These are phyloP conservation scores for Daboia siamensis DNA, from an alignment of 2,113 vertebrate species.

Conservation along the genomic window DNA sequence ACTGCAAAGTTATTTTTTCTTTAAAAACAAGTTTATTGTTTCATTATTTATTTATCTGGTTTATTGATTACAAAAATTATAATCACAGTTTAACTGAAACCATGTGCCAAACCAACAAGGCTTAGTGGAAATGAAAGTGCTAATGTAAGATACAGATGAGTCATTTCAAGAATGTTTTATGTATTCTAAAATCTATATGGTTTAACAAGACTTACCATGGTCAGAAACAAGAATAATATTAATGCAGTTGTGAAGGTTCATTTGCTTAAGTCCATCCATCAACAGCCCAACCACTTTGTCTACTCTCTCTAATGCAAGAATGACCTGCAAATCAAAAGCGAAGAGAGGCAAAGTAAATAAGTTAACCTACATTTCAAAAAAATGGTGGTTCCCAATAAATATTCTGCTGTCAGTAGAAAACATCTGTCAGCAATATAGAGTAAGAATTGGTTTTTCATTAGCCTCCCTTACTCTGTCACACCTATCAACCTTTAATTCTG, in stretches of 20 bases:
- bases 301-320: constrained; percentile 79
- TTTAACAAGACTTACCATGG: constrained; percentile 79
- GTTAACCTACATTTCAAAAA: not conserved
- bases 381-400: not conserved
- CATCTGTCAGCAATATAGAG: not conserved
- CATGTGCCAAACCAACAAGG: too few relatives aligned
- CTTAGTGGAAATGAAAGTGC: too few relatives aligned
- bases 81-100: too few relatives aligned
- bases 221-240: constrained; percentile 90
- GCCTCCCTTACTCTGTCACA: not conserved
- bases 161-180: not conserved
- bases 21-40: not conserved
- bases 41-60: too few relatives aligned
- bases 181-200: not conserved
- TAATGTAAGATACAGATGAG: too few relatives aligned
- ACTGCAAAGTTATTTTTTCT: not conserved
- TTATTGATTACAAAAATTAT: too few relatives aligned
- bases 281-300: constrained; percentile 81
- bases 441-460: not conserved
- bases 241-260: constrained; percentile 81
- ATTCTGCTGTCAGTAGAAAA: not conserved
- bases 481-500: not conserved
- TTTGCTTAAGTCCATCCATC: constrained; percentile 86
- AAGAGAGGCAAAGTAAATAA: not conserved
- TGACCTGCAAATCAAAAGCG: constrained; percentile 72